Evolutionary conservation across 2,888 invertebrate genomes (phyloP).

Genomic region (Ephialtes manifestator): DNA sequence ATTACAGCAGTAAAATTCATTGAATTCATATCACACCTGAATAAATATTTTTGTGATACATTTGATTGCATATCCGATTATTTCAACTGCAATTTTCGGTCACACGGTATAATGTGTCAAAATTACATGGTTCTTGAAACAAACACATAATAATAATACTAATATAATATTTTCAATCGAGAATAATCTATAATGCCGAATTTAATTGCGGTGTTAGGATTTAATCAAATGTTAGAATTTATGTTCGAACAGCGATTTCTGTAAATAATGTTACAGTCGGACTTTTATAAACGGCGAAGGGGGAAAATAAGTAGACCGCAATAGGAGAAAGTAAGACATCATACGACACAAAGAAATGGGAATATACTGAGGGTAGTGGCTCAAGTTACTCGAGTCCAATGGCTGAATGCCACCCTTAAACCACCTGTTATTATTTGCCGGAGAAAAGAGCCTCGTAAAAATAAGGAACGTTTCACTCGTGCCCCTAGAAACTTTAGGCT

Average conservation of each 20-base stretch:
- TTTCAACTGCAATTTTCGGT: no score
- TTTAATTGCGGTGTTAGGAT: no score
- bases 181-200: no score
- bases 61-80: no score
- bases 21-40: no score
- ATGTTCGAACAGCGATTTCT: not conserved
- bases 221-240: not conserved
- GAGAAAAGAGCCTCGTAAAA: conserved; percentile 30
- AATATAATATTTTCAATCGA: no score
- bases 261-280: not conserved
- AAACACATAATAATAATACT: no score
- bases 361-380: not conserved
- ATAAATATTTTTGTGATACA: no score
- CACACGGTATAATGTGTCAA: no score
- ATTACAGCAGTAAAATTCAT: no score
- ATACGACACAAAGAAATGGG: conserved; percentile 9
- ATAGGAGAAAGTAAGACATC: not conserved
- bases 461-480: conserved; percentile 33
- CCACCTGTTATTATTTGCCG: conserved; percentile 44
- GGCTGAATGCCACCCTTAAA: conserved; percentile 4
- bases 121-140: no score
- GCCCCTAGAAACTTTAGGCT: conserved; percentile 8
- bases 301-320: not conserved
- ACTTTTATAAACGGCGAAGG: not conserved
- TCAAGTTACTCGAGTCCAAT: not conserved